Conservation (phyloP, 2,888 invertebrate species). For the Parochlus steinenii region DNA sequence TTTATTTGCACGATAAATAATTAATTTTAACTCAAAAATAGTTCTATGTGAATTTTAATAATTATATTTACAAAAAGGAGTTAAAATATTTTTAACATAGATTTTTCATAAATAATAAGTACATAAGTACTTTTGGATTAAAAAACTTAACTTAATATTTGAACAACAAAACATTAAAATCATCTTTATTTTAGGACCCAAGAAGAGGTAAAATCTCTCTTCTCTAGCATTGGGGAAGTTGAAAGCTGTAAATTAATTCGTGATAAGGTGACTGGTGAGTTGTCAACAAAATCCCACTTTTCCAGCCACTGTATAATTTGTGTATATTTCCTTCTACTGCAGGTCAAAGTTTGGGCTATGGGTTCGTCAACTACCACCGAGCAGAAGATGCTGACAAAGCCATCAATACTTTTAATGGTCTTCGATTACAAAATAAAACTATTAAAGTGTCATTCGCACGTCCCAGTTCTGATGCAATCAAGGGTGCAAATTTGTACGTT, state of each 20-base stretch:
- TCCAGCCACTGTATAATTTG: not conserved
- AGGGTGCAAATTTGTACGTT: slow-evolving; percentile 86
- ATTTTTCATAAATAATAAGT: too few relatives aligned
- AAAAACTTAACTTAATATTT: too few relatives aligned
- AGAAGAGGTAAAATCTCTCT: slow-evolving; percentile 79
- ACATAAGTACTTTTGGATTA: too few relatives aligned
- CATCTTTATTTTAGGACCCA: too few relatives aligned
- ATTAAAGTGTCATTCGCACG: slow-evolving; percentile 85
- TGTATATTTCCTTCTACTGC: slow-evolving; percentile 33
- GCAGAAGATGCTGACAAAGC: slow-evolving; percentile 74
- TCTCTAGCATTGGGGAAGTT: slow-evolving; percentile 83
- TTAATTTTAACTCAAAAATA: too few relatives aligned
- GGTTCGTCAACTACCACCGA: slow-evolving; percentile 74
- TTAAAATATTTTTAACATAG: too few relatives aligned
- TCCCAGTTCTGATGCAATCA: slow-evolving; percentile 85
- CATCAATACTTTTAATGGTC: slow-evolving; percentile 67
- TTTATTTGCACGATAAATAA: too few relatives aligned
- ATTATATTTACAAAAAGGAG: too few relatives aligned
- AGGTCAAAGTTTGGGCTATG: slow-evolving; percentile 82
- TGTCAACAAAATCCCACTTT: slow-evolving; percentile 2
- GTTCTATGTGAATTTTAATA: too few relatives aligned
- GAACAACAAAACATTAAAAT: too few relatives aligned
- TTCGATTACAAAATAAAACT: slow-evolving; percentile 74
- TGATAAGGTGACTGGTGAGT: slow-evolving; percentile 76
- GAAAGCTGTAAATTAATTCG: slow-evolving; percentile 89